Base-by-base conservation (phyloP, 2,113 vertebrate species). In the Mustela nigripes region DNA sequence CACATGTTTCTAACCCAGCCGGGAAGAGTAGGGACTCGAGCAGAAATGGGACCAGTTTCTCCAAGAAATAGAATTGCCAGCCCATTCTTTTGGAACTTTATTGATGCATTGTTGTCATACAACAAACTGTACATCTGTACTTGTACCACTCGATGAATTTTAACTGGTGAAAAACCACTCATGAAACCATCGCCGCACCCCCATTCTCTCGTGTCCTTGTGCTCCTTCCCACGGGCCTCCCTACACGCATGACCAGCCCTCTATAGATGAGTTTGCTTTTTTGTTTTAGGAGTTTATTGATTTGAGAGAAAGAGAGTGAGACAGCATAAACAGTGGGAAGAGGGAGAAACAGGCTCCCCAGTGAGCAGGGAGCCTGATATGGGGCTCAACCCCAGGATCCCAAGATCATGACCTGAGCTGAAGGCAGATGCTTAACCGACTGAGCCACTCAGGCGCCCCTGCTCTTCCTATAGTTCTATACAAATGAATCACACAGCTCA, bases 141-240 rank as follows among this genome's bases (percentile, higher is more conserved):
- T 33, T n/a, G 21, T 74, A 42, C 28, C 19, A 21, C 39, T n/a
- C 7, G 45, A 48, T 76, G 67, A 8, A 11, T 58, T 73, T 67
- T 90, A 80, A 86, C 14, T 26, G 4, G 39, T 19, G 73, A 67
- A 84, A 76, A 83, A 65, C 15, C 42, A 31, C 63, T 45, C 11
- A 8, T 19, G 31, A 63, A 81, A 58, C 45, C 48, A 63, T 4
- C 53, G 42, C n/a, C 16, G 8, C 21, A 45, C n/a, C 31, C 22
- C 5, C 4, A 11, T n/a, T 56, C 82, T 39, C 79, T 10, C 4
- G 19, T 5, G 48, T 11, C 15, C 39, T n/a, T 4, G 7, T 4
- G 16, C n/a, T 11, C 24, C 1, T 42, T 48, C 67, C n/a, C 4
- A 2, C 79, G 5, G 11, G 12, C 4, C 5, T 6, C 19, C 7